These are phyloP conservation scores for Peromyscus maniculatus DNA, from an alignment of 2,113 vertebrate species.

Conservation along the genomic window DNA sequence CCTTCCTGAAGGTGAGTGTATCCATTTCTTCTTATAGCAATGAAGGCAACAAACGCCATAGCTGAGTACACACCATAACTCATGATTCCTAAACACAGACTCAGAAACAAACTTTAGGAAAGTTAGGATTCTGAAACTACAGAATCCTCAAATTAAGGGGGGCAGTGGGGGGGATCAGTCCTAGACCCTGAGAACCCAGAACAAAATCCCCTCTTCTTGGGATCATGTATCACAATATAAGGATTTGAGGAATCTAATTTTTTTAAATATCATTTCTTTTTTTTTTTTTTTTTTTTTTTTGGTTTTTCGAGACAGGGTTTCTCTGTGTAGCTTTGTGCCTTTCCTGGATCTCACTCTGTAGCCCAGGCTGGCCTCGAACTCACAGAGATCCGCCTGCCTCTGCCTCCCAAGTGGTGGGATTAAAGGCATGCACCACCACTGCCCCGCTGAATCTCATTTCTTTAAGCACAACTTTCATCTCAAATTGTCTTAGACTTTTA, in stretches of 20 bases:
- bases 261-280: too few relatives aligned
- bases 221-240: neutral
- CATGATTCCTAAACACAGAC: neutral
- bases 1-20: conserved; percentile 84
- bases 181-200: neutral
- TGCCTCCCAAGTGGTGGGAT: too few relatives aligned
- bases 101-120: neutral
- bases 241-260: neutral
- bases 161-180: too few relatives aligned
- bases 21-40: neutral
- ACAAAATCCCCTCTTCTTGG: neutral
- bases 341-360: too few relatives aligned
- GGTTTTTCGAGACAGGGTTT: too few relatives aligned
- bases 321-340: too few relatives aligned
- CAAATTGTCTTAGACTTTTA: neutral
- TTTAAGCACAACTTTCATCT: neutral
- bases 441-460: neutral
- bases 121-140: neutral
- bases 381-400: too few relatives aligned
- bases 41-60: neutral
- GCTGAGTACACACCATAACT: neutral
- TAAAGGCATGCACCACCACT: too few relatives aligned
- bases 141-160: neutral
- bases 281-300: too few relatives aligned
- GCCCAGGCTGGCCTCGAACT: too few relatives aligned